phyloP scores from a whole-genome alignment of 2,113 vertebrate species.

The Leuciscus idus region DNA sequence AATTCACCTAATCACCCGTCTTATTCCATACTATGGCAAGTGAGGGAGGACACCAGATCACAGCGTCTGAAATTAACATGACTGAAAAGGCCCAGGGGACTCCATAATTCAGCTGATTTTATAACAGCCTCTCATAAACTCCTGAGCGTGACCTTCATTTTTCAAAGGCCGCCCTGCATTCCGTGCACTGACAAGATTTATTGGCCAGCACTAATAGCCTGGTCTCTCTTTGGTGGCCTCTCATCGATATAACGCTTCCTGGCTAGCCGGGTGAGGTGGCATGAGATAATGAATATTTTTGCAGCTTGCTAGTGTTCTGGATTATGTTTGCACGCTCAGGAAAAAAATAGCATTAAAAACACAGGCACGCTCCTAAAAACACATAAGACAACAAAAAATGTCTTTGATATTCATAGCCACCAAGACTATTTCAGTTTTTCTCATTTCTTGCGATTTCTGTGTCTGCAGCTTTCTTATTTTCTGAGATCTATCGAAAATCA shows the following conservation, averaged over 20 bases:
- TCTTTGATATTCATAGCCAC: not conserved
- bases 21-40: slow-evolving; percentile 35
- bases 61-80: slow-evolving; percentile 64
- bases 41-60: slow-evolving; percentile 23
- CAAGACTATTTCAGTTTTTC: not conserved
- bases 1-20: slow-evolving; percentile 26
- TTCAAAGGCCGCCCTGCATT: slow-evolving; percentile 69
- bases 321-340: slow-evolving; percentile 19
- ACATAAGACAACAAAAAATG: not conserved
- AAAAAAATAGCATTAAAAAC: not conserved
- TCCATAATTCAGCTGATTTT: slow-evolving; percentile 73
- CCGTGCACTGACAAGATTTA: slow-evolving; percentile 79
- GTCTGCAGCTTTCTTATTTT: slow-evolving; percentile 26
- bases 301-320: slow-evolving; percentile 35
- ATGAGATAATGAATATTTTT: slow-evolving; percentile 74
- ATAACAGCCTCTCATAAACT: slow-evolving; percentile 72
- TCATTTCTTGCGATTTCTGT: not conserved
- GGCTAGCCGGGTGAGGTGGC: slow-evolving; percentile 63
- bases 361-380: not conserved
- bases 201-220: slow-evolving; percentile 74
- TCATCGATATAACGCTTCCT: slow-evolving; percentile 73
- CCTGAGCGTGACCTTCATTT: slow-evolving; percentile 79
- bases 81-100: slow-evolving; percentile 57
- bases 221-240: slow-evolving; percentile 72
- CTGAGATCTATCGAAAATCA: slow-evolving; percentile 11